Percentiles rank a stretch among this genome's conserved stretches.
Conservation (phyloP, 1,140 invertebrate genomes). For the Panulirus ornatus region DNA sequence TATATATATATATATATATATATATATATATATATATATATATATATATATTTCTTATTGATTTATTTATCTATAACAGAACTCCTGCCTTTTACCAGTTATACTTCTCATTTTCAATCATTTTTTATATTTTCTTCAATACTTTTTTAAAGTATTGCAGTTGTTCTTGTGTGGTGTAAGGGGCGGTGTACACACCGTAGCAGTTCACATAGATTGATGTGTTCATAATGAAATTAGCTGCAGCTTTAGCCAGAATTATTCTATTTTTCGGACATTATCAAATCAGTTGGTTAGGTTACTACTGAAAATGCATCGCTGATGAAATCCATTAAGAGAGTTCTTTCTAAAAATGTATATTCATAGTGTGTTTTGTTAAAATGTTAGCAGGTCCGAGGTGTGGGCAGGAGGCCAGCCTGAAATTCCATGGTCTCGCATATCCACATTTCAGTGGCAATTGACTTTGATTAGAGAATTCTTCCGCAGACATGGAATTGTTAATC, state of each 20-base stretch:
- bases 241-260: neutral
- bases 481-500: neutral
- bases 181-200: too few relatives aligned
- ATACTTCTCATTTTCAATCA: too few relatives aligned
- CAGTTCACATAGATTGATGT: neutral
- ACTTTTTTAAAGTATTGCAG: too few relatives aligned
- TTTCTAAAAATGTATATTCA: constrained; percentile 49
- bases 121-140: too few relatives aligned
- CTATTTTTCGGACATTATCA: constrained; percentile 37
- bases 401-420: neutral
- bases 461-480: constrained; percentile 11
- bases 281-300: constrained; percentile 9
- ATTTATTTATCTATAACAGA: too few relatives aligned
- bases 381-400: neutral
- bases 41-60: neutral
- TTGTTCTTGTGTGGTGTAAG: too few relatives aligned
- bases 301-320: constrained; percentile 15
- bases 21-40: neutral
- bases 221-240: neutral
- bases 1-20: neutral
- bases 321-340: constrained; percentile 28
- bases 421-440: constrained; percentile 14
- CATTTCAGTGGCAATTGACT: constrained; percentile 25
- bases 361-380: neutral
- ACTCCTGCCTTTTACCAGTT: too few relatives aligned